Evolutionary conservation across 2,797 vertebrate genomes (phyloP).

Genomic region (Ara ararauna): DNA sequence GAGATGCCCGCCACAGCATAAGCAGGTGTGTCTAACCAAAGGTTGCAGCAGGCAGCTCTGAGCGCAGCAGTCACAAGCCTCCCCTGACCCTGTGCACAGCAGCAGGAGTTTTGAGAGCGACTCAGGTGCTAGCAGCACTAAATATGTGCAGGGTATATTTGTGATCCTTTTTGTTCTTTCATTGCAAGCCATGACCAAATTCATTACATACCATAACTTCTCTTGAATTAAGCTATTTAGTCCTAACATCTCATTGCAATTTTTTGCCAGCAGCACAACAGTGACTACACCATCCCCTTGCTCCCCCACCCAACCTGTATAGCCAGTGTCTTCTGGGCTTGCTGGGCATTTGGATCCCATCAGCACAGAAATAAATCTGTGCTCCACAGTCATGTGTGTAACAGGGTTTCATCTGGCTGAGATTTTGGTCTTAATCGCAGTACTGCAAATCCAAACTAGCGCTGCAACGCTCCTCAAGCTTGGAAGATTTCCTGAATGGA

Average conservation of each 20-base stretch:
- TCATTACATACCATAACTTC: neutral
- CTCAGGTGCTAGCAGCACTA: neutral
- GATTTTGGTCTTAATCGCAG: neutral
- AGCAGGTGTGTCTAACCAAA: neutral
- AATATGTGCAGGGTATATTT: neutral
- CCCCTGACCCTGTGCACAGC: neutral
- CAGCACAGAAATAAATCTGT: neutral
- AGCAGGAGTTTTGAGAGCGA: neutral
- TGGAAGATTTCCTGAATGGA: neutral
- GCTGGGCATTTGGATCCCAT: neutral
- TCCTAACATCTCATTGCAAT: neutral
- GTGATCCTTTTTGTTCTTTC: neutral
- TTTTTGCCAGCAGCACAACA: neutral
- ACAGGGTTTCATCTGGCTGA: neutral
- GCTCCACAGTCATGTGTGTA: neutral
- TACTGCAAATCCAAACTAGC: neutral
- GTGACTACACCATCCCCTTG: neutral
- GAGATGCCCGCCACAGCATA: rapidly evolving
- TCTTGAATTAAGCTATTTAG: neutral
- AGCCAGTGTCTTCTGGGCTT: neutral
- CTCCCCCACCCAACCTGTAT: neutral
- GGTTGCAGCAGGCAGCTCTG: neutral
- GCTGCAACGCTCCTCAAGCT: neutral
- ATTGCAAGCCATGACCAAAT: neutral
- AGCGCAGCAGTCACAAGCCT: rapidly evolving